These are phyloP conservation scores for Glossophaga mutica DNA, from an alignment of 2,797 vertebrate species.

Conservation along the genomic window DNA sequence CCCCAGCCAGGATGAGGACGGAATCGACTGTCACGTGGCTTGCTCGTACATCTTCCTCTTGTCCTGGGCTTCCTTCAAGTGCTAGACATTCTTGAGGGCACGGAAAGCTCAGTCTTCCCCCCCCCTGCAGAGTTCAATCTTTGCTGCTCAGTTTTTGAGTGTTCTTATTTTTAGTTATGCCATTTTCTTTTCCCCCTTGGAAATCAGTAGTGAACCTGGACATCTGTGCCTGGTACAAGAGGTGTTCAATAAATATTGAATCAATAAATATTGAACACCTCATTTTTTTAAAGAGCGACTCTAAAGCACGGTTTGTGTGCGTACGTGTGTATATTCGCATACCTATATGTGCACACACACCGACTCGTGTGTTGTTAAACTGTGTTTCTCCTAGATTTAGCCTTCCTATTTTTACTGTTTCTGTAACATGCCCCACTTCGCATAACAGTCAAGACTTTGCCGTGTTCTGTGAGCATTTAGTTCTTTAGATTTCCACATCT, in stretches of 20 bases:
- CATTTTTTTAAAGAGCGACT: not conserved
- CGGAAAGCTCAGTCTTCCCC: not conserved
- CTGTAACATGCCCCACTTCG: not conserved
- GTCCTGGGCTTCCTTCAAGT: not conserved
- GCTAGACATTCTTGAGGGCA: not conserved
- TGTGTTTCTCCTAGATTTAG: not conserved
- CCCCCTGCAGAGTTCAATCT: no score
- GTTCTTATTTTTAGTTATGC: not conserved
- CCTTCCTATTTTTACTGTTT: constrained; percentile 49
- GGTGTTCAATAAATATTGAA: not conserved
- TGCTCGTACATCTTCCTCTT: not conserved
- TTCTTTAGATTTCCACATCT: not conserved
- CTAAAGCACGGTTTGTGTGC: not conserved
- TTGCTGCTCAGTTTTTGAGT: not conserved
- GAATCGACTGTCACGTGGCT: not conserved
- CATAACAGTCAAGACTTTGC: constrained; percentile 11
- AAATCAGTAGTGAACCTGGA: not conserved
- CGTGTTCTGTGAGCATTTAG: constrained; percentile 7
- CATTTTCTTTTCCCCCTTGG: not conserved
- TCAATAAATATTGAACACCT: not conserved
- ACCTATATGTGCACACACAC: not conserved
- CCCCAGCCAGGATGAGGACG: not conserved
- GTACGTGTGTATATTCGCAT: not conserved
- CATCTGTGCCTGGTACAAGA: not conserved
- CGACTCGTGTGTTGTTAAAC: not conserved